Conservation (phyloP, 1,140 invertebrate species). For the Stenopsyche tienmushanensis region DNA sequence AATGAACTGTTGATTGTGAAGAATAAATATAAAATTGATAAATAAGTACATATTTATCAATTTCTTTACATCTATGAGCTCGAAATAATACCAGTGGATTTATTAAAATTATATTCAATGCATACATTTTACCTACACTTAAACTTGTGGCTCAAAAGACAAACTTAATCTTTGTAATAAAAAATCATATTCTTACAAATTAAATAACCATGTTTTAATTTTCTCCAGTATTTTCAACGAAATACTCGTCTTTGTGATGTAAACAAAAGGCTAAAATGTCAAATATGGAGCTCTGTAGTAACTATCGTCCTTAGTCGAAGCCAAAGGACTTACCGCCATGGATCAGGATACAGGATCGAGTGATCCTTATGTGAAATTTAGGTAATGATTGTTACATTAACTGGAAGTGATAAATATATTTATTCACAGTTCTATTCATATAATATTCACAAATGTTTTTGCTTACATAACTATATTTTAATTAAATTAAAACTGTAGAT, state of each 20-base stretch:
- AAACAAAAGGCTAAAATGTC: constrained; percentile 79
- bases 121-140: too few relatives aligned
- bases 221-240: constrained; percentile 74
- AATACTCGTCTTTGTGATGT: constrained; percentile 74
- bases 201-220: constrained; percentile 49
- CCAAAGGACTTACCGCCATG: constrained; percentile 85
- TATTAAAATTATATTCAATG: too few relatives aligned
- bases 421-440: not conserved
- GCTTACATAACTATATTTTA: not conserved
- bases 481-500: constrained; percentile 56
- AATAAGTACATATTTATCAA: not conserved
- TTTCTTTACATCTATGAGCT: not conserved
- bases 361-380: constrained; percentile 96
- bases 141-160: too few relatives aligned
- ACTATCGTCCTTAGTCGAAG: constrained; percentile 95
- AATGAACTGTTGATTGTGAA: too few relatives aligned
- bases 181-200: not conserved
- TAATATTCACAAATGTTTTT: not conserved
- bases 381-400: too few relatives aligned
- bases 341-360: constrained; percentile 84
- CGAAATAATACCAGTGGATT: not conserved
- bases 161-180: too few relatives aligned
- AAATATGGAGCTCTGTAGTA: constrained; percentile 94
- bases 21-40: not conserved
- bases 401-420: constrained; percentile 1